These are phyloP conservation scores for Drosophila helvetica DNA, from an alignment of 2,888 invertebrate species.

Conservation along the genomic window DNA sequence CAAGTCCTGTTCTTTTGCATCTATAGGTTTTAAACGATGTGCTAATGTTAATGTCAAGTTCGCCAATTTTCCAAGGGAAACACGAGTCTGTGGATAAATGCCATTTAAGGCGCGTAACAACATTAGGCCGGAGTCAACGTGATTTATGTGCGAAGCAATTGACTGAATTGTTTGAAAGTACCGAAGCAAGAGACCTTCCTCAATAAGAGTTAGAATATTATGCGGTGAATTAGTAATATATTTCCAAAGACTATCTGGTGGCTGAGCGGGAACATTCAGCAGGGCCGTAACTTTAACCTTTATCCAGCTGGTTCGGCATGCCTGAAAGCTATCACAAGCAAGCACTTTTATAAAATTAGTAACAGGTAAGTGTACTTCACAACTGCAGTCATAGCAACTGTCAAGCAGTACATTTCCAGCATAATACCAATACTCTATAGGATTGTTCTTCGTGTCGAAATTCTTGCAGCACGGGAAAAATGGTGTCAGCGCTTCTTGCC, in stretches of 20 bases:
- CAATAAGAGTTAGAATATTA: background rate
- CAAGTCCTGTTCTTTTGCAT: rapidly evolving
- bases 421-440: constrained; percentile 42
- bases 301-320: constrained; percentile 27
- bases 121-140: rapidly evolving
- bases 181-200: background rate
- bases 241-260: background rate
- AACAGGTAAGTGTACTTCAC: constrained; percentile 36
- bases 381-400: constrained; percentile 43
- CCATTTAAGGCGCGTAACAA: constrained; percentile 2
- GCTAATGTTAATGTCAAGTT: constrained; percentile 52
- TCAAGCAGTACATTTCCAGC: constrained; percentile 44
- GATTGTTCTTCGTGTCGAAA: background rate
- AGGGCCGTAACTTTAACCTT: constrained; percentile 37
- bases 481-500: constrained; percentile 45
- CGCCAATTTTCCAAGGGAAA: constrained; percentile 35
- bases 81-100: background rate
- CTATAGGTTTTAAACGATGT: constrained; percentile 21
- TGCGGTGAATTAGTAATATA: constrained; percentile 12
- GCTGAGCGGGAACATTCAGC: background rate
- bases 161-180: constrained; percentile 20
- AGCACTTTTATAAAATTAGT: constrained; percentile 21
- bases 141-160: constrained; percentile 13
- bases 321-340: constrained; percentile 28
- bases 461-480: constrained; percentile 44